phyloP scores from a whole-genome alignment of 2,888 invertebrate species.

The Oeneis ivallda region DNA sequence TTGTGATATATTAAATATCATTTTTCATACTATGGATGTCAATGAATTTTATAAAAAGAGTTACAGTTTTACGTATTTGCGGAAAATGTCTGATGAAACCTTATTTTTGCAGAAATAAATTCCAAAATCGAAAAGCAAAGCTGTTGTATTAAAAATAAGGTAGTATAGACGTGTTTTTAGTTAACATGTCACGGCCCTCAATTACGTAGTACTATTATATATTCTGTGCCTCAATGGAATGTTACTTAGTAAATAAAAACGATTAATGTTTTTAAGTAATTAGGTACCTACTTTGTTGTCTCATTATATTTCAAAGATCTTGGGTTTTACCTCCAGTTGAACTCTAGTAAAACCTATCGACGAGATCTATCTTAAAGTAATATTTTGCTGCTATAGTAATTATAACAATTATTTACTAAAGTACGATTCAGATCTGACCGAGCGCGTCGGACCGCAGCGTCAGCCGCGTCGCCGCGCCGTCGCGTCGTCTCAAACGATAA shows the following conservation, averaged over 20 bases:
- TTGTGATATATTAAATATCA: constrained; percentile 32
- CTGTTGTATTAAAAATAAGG: constrained; percentile 33
- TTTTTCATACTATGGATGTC: constrained; percentile 8
- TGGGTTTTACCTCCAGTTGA: background rate
- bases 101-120: constrained; percentile 22
- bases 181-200: constrained; percentile 43
- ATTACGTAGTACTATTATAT: too few relatives aligned
- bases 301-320: background rate
- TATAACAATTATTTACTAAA: too few relatives aligned
- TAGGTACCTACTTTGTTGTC: background rate
- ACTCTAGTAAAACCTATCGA: too few relatives aligned
- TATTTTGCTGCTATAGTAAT: too few relatives aligned
- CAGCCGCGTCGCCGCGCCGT: too few relatives aligned
- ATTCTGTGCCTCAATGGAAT: too few relatives aligned
- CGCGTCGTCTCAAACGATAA: too few relatives aligned
- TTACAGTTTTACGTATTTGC: constrained; percentile 29
- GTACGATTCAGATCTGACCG: too few relatives aligned
- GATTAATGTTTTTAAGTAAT: constrained; percentile 19
- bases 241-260: constrained; percentile 45
- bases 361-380: too few relatives aligned
- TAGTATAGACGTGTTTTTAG: constrained; percentile 40
- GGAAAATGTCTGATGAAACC: constrained; percentile 16
- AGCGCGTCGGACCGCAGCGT: too few relatives aligned
- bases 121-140: constrained; percentile 18
- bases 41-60: constrained; percentile 35